These are phyloP conservation scores for Sinonovacula constricta DNA, from an alignment of 1,140 invertebrate species.

Conservation along the genomic window DNA sequence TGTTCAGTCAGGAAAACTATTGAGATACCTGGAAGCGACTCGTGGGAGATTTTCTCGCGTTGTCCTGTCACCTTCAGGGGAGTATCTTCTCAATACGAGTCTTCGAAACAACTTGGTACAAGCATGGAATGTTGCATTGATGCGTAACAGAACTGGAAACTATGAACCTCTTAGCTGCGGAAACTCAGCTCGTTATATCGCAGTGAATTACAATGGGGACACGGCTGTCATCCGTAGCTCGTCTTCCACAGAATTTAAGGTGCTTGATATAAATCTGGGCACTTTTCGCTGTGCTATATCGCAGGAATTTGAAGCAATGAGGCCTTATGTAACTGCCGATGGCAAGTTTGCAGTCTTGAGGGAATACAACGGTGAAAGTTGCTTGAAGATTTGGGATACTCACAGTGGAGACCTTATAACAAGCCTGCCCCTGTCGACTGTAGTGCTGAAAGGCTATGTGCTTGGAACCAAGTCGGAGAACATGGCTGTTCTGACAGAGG, in stretches of 20 bases:
- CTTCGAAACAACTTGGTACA: conserved; percentile 51
- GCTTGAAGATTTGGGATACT: conserved; percentile 56
- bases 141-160: conserved; percentile 29
- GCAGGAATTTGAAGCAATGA: conserved; percentile 48
- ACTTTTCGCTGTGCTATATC: conserved; percentile 40
- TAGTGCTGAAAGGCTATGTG: conserved; percentile 51
- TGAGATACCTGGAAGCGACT: conserved; percentile 41
- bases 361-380: conserved; percentile 50
- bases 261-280: conserved; percentile 53
- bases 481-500: conserved; percentile 24
- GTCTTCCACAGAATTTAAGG: conserved; percentile 50
- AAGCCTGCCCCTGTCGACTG: conserved; percentile 44
- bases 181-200: conserved; percentile 55
- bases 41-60: conserved; percentile 34
- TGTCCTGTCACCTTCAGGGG: conserved; percentile 44
- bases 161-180: conserved; percentile 52
- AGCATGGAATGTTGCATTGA: conserved; percentile 51
- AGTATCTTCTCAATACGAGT: conserved; percentile 48
- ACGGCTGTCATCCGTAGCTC: conserved; percentile 50
- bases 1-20: conserved; percentile 35
- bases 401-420: conserved; percentile 30
- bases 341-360: conserved; percentile 57
- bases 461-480: conserved; percentile 40
- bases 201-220: conserved; percentile 29
- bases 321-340: conserved; percentile 52